Evolutionary conservation across 2,797 vertebrate species (phyloP).

Genomic region (Syngnathus acus): DNA sequence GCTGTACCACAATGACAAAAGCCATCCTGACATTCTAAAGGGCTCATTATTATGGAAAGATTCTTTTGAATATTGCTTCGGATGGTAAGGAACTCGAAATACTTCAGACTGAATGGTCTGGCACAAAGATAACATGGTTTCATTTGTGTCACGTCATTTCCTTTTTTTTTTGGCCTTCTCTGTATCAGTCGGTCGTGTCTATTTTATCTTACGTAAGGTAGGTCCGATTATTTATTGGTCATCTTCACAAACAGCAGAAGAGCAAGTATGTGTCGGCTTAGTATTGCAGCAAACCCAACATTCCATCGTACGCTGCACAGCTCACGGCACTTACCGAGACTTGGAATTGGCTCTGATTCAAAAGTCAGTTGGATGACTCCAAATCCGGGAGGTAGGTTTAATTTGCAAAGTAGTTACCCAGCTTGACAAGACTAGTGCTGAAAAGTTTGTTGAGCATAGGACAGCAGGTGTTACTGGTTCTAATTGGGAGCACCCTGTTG

Average conservation of each 20-base stretch:
- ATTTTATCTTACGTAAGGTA: neutral
- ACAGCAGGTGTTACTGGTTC: neutral
- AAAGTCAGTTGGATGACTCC: neutral
- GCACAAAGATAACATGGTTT: conserved; percentile 29
- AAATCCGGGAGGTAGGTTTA: neutral
- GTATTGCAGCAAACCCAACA: neutral
- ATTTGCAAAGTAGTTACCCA: neutral
- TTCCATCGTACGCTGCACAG: neutral
- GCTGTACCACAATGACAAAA: conserved; percentile 43
- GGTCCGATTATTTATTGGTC: neutral
- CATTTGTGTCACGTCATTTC: conserved; percentile 18
- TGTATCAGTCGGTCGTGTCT: conserved; percentile 2
- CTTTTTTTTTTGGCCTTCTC: neutral
- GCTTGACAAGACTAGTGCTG: neutral
- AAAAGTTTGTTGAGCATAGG: neutral
- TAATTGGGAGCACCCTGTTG: neutral
- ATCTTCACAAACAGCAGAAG: neutral
- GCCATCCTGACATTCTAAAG: conserved; percentile 34
- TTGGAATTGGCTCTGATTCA: too few relatives aligned
- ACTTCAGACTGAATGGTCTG: conserved; percentile 29
- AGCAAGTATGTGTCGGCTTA: neutral
- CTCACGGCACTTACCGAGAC: too few relatives aligned
- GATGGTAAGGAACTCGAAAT: conserved; percentile 27
- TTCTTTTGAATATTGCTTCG: conserved; percentile 41
- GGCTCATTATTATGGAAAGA: conserved; percentile 45